Conservation (phyloP, 2,888 invertebrate species). For the Ectemnius lituratus region DNA sequence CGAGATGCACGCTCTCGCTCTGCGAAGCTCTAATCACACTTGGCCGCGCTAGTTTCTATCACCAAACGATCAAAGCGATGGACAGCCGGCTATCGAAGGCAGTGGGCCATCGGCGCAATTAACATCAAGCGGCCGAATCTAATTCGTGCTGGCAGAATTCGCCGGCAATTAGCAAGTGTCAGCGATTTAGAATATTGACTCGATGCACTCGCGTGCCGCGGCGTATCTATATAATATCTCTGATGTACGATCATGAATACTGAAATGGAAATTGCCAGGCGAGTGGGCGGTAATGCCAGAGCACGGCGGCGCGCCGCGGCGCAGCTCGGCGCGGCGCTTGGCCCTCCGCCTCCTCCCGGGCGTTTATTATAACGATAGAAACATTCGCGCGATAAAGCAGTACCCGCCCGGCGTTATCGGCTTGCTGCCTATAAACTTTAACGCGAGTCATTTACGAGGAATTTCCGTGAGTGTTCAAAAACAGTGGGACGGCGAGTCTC, state of each 20-base stretch:
- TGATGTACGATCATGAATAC: constrained; percentile 35
- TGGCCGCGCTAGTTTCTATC: background rate
- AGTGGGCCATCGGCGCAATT: constrained; percentile 18
- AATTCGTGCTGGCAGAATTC: constrained; percentile 28
- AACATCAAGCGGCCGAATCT: constrained; percentile 29
- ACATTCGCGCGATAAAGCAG: constrained; percentile 25
- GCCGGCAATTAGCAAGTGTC: constrained; percentile 40
- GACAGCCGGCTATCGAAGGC: no score
- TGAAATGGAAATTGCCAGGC: constrained; percentile 34
- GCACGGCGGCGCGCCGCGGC: background rate
- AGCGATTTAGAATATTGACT: constrained; percentile 51
- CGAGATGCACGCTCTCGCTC: background rate
- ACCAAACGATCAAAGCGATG: constrained; percentile 10
- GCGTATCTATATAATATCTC: constrained; percentile 15
- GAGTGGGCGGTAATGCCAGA: constrained; percentile 25
- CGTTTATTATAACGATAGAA: constrained; percentile 29
- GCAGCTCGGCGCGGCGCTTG: background rate
- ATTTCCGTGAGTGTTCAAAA: constrained; percentile 9
- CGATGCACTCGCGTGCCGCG: constrained; percentile 11
- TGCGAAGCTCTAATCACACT: background rate
- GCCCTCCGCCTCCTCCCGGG: constrained; percentile 9
- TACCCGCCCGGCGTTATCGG: background rate
- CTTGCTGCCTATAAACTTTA: background rate
- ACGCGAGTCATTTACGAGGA: background rate
- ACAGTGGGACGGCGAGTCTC: background rate